These are phyloP conservation scores for Onychostoma macrolepis DNA, from an alignment of 2,113 vertebrate species.

Conservation along the genomic window DNA sequence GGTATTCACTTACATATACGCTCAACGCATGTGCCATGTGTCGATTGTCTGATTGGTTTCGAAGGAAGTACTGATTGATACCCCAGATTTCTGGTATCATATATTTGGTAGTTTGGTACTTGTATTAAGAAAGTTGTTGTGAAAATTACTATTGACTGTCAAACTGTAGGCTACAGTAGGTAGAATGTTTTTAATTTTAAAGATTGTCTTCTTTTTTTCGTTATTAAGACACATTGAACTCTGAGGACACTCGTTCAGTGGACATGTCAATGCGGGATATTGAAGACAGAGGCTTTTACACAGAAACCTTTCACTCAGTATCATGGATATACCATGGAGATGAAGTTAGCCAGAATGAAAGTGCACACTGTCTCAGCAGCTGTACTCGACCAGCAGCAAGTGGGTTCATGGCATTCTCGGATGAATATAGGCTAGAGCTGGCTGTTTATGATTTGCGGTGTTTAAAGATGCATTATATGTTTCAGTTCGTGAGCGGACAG, in stretches of 20 bases:
- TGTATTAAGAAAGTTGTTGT: background rate
- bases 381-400: constrained; percentile 80
- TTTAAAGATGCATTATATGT: constrained; percentile 6
- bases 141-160: background rate
- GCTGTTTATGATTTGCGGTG: background rate
- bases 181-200: background rate
- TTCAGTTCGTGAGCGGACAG: constrained; percentile 87
- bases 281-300: constrained; percentile 88
- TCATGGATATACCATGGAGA: constrained; percentile 90
- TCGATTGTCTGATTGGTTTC: background rate
- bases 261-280: constrained; percentile 76
- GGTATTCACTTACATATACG: constrained; percentile 60
- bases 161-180: background rate
- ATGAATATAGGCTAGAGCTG: background rate
- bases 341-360: constrained; percentile 71
- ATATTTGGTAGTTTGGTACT: background rate
- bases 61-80: background rate
- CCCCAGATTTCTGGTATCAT: background rate
- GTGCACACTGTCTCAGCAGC: constrained; percentile 77
- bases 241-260: constrained; percentile 81
- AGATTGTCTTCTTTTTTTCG: background rate
- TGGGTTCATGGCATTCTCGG: constrained; percentile 59
- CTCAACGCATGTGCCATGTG: background rate
- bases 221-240: constrained; percentile 71
- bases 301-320: constrained; percentile 88